phyloP scores from a whole-genome alignment of 2,797 vertebrate species.

The Acanthiza pusilla region DNA sequence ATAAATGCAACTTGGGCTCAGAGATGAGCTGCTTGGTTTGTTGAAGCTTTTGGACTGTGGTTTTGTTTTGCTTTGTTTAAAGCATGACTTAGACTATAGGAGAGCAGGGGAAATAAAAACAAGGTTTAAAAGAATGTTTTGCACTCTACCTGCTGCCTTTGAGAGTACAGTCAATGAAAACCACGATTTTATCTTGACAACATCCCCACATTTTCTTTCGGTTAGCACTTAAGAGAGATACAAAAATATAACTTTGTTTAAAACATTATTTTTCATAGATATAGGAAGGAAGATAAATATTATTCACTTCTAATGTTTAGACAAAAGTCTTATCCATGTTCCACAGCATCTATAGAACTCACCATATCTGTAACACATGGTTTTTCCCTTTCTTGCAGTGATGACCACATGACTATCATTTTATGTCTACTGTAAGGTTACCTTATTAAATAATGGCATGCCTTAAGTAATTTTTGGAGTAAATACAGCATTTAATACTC shows the following conservation, averaged over 20 bases:
- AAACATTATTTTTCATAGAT: neutral
- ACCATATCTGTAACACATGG: neutral
- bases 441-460: neutral
- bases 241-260: neutral
- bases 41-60: neutral
- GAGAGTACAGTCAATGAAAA: neutral
- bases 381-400: neutral
- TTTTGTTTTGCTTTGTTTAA: neutral
- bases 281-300: neutral
- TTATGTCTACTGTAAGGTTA: neutral
- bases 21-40: neutral
- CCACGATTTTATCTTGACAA: neutral
- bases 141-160: neutral
- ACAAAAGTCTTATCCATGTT: neutral
- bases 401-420: neutral
- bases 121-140: neutral
- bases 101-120: neutral
- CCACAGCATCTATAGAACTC: neutral
- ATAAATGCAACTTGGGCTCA: constrained; percentile 1
- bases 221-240: neutral
- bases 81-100: neutral
- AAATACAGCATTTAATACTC: constrained; percentile 4
- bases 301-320: neutral
- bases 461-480: neutral
- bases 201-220: neutral